Evolutionary conservation across 2,797 vertebrate species (phyloP), one percentile per base, ranked within the genome.

Genomic region (Tragelaphus eurycerus): DNA sequence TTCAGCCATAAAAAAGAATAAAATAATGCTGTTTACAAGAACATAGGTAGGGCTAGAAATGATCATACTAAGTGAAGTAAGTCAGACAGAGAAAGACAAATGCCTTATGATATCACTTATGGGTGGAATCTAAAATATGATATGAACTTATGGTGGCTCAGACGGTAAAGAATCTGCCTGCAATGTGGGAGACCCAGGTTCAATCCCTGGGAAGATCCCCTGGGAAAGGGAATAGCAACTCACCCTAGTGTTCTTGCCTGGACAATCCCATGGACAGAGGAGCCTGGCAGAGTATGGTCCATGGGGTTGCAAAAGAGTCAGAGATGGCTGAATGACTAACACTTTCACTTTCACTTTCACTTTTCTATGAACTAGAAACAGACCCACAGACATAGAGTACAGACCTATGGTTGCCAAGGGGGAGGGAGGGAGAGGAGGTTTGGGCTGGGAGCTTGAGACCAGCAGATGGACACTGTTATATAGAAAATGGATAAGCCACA

Each of bases 61-160:
- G 9, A 79, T n/a, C 29, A 12, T 52, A 21, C 29, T 52, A 79
- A 79, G 48, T 0, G 5, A n/a, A 79, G 14, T 11, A 31, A 79
- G 76, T 79, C 38, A 27, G 71, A 76, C 46, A 79, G 78, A 79
- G 48, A 79, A 79, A 52, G 29, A 52, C 78, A 79, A 31, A 79
- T 50, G 17, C 16, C 46, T 19, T 50, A 50, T 50, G 76, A 19
- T 21, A 21, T 12, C 29, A n/a, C 78, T 79, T 52, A 52, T 7
- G 29, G 16, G 29, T 79, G 5, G 29, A 79, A 79, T 21, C 48
- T 52, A 50, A 79, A 79, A 50, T n/a, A n/a, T 0, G 3, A 79
- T 48, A 19, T 17, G 16, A 31, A 79, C 17, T 74, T 7, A 23
- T 43, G 71, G 71, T 74, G 38, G 21, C 38, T 74, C 38, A 74